Evolutionary conservation across 2,888 invertebrate genomes (phyloP), one percentile per base, ranked within the genome.

Genomic region (Synergus japonicus): DNA sequence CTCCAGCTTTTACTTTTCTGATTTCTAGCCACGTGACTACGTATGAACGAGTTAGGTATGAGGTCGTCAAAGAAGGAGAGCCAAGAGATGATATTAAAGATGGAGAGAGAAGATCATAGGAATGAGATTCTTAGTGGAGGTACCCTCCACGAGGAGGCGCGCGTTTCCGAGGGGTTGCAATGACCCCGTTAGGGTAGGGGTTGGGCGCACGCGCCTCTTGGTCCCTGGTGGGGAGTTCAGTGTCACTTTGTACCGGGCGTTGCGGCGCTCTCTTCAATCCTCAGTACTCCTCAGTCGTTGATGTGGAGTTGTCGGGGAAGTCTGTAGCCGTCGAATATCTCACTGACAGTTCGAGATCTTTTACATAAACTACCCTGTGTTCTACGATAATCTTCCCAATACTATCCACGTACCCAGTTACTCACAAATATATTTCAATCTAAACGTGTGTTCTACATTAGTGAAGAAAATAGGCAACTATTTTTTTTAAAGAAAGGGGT

Each of bases 221-320:
- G 46, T 29, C 22, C 18, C 46, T 73, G 69, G 69, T 73, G 69
- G 69, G 69, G 69, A 73, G 69, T 73, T 85, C 88, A 88, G 90
- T 91, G 89, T 90, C 90, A 90, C 88, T 91, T 87, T 78, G 91
- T 89, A 89, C 90, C 90, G 91, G 91, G 90, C 90, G 89, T 89
- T 89, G 89, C 90, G 89, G 86, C 88, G 89, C 88, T 85, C 82
- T 81, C 67, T 46, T 69, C 85, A 54, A 54, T 54, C 60, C 60
- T 60, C 60, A 60, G 18, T 22, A n/a, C 15, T 9, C 87, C 88
- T 87, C 88, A 90, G 90, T 90, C 89, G 89, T 86, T 88, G 86
- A 88, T 86, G 86, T 87, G 89, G 87, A 86, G 85, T 83, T 84
- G 83, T 54, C 82, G 87, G 84, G 87, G 85, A 78, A 83, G 86